Evolutionary conservation across 2,888 invertebrate species (phyloP), one percentile per base, ranked within the genome.

Genomic region (Eurytoma californica): DNA sequence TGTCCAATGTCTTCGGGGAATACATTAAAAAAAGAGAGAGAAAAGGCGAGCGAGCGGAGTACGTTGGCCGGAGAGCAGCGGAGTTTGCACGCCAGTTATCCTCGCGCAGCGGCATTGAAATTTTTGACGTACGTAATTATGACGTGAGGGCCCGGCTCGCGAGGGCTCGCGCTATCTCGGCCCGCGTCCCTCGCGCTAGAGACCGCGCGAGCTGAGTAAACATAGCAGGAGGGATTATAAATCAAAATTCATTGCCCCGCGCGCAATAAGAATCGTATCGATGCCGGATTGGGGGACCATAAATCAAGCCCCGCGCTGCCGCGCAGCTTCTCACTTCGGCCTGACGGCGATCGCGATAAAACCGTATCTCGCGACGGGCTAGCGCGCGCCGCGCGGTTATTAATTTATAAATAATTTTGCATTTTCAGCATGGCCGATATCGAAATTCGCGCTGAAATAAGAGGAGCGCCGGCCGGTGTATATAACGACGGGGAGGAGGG

Each of bases 1-100:
- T 87, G 89, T 87, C 89, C 88, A 86, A 89, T 88, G 86, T 85
- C 86, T 84, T 87, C 86, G 86, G 86, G 83, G 87, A 88, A 88
- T 87, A 87, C 84, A 87, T 88, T 88, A 88, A 73, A 70, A 60
- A 72, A 73, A 79, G 72, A 61, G 20, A 18, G 2, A 49, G 7
- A 55, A 1, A 51, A 28, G 63, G 30, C 24, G 24, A 18, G 70
- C 5, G n/a, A 24, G 47, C 67, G 67, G 55, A 55, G 30, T 30
- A 30, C 55, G 55, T 18, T 12, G 30, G 16, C 3, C 14, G 47
- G 30, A n/a, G 65, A 65, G 18, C 24, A 63, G 16, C 4, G 9
- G n/a, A 39, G 63, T 28, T 9, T 3, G 47, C 18, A 49, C 53
- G 60, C 47, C 57, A 58, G 57, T 30, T 77, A 55, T 53, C 24